phyloP scores from a whole-genome alignment of 2,888 invertebrate species.

The Atrina japonica region DNA sequence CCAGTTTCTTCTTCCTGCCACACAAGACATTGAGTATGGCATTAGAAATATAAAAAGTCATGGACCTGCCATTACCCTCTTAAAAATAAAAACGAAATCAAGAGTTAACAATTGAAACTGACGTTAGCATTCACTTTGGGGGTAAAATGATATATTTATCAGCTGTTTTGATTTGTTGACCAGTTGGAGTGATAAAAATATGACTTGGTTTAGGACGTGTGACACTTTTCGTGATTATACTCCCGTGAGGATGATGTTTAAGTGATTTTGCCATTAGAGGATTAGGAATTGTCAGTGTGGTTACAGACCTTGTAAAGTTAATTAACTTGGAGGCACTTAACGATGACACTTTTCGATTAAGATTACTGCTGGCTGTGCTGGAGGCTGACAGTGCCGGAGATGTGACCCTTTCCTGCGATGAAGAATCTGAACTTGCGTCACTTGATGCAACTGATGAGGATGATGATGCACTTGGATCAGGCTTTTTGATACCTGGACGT shows the following conservation, averaged over 20 bases:
- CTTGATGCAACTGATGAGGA: conserved; percentile 36
- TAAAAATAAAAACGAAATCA: too few species aligned
- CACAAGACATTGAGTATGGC: too few species aligned
- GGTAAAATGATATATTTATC: too few species aligned
- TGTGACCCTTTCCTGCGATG: conserved; percentile 8
- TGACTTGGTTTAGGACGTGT: conserved; percentile 9
- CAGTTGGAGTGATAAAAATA: conserved; percentile 17
- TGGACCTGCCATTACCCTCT: too few species aligned
- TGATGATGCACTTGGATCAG: conserved; percentile 38
- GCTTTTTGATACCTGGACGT: conserved; percentile 50
- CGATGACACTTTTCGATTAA: conserved; percentile 5
- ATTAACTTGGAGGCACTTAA: conserved; percentile 23
- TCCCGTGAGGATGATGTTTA: conserved; percentile 24
- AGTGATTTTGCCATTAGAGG: conserved; percentile 40
- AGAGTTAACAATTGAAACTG: too few species aligned
- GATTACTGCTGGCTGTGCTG: conserved; percentile 17
- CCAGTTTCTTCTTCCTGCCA: too few species aligned
- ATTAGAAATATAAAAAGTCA: too few species aligned
- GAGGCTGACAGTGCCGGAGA: not conserved
- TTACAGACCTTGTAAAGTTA: conserved; percentile 45
- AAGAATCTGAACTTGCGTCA: conserved; percentile 23
- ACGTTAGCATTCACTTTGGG: too few species aligned
- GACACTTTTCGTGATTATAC: conserved; percentile 20
- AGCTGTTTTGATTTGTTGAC: conserved; percentile 24
- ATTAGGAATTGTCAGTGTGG: conserved; percentile 58